These are phyloP conservation scores for Caretta caretta DNA, from an alignment of 2,113 vertebrate genomes.

Conservation along the genomic window DNA sequence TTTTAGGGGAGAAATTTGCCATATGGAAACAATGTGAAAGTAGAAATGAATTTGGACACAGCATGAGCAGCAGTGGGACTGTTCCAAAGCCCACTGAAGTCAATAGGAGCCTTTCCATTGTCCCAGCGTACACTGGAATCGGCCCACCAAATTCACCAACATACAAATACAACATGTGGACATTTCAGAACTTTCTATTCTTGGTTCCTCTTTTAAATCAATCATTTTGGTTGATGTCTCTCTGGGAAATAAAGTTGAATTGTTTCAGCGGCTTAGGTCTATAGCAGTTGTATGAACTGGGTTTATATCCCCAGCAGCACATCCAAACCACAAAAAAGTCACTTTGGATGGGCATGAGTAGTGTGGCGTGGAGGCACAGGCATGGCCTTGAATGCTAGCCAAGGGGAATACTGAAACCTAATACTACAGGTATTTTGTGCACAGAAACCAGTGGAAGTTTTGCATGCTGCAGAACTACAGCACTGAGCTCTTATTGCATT, in stretches of 20 bases:
- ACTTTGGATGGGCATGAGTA: neutral
- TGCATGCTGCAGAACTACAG: neutral
- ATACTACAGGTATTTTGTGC: neutral
- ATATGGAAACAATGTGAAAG: neutral
- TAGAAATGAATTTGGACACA: neutral
- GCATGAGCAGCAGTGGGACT: accelerated
- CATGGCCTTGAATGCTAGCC: neutral
- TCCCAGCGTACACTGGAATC: neutral
- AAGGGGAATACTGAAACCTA: neutral
- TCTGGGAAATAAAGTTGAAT: accelerated
- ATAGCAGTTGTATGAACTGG: neutral
- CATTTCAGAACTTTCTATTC: neutral
- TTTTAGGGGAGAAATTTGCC: accelerated
- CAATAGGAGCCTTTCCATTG: neutral
- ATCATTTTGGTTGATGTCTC: accelerated
- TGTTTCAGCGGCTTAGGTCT: neutral
- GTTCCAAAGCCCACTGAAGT: neutral
- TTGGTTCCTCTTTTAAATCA: neutral
- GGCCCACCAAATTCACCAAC: neutral
- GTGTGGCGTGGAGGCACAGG: neutral
- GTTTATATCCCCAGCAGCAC: neutral
- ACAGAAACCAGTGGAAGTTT: neutral
- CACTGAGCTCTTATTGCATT: accelerated
- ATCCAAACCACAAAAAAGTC: neutral
- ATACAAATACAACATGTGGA: neutral